Conservation (phyloP, 2,113 vertebrate species). For the Microtus richardsoni region DNA sequence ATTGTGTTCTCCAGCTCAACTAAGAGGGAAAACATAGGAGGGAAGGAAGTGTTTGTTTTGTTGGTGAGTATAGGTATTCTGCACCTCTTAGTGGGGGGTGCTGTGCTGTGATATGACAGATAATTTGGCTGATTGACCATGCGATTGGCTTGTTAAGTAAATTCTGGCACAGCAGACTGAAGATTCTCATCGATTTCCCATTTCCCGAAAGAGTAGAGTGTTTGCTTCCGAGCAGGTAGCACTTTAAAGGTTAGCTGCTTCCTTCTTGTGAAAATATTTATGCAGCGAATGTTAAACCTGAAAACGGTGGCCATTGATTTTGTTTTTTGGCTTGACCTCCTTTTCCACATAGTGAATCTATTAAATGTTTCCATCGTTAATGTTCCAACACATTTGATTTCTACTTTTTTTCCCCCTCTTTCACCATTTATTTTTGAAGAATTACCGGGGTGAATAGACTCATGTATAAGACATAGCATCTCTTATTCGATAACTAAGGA, state of each 20-base stretch:
- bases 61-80: constrained; percentile 39
- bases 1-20: constrained; percentile 55
- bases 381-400: constrained; percentile 21
- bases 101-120: constrained; percentile 37
- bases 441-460: constrained; percentile 10
- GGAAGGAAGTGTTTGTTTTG: constrained; percentile 64
- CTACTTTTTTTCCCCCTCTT: constrained; percentile 20
- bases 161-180: constrained; percentile 41
- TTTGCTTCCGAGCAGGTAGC: constrained; percentile 35
- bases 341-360: constrained; percentile 43
- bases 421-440: constrained; percentile 49
- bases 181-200: constrained; percentile 69
- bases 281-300: constrained; percentile 34
- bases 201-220: constrained; percentile 57
- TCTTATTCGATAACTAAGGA: not conserved
- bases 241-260: constrained; percentile 14
- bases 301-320: constrained; percentile 58
- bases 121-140: constrained; percentile 17
- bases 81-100: not conserved
- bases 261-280: constrained; percentile 20
- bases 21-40: constrained; percentile 47
- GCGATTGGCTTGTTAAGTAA: constrained; percentile 61
- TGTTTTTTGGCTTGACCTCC: not conserved
- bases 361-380: constrained; percentile 59
- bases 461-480: not conserved